Evolutionary conservation across 2,888 invertebrate genomes (phyloP), one percentile per base, ranked within the genome.

Genomic region (Caenorhabditis doughertyi): DNA sequence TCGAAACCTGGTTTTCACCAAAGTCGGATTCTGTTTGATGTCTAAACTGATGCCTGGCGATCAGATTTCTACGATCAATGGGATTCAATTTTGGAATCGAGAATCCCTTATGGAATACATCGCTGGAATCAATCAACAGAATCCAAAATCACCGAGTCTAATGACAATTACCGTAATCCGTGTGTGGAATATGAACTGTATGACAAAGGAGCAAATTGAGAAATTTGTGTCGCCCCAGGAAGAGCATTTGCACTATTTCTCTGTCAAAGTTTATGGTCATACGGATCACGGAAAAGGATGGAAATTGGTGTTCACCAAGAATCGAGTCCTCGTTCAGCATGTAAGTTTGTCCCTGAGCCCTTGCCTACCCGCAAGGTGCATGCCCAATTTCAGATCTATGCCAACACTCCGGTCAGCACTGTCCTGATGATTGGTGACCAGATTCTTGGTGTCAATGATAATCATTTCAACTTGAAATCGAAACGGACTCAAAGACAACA

Each of bases 161-260:
- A 42, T 60, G 27, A 42, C 42, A 16, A 42, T 60, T 32, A 35
- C 32, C 21, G 51, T 65, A 5, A 47, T 65, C 18, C 65, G 65
- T 16, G 65, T 39, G 11, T 65, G 65, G 65, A 65, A 65, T 32
- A 32, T 65, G 35, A 65, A 25, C 9, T 65, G 65, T 21, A 7
- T 51, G 32, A 51, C 51, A 0, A 35, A 35, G 3, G 35, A 23
- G 5, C 65, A 51, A 16, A 2, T 51, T 18, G 51, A 65, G 1
- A 21, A n/a, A 11, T 9, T 58, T 13, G 23, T 21, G 2, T 2
- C 39, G 7, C 51, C 13, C 3, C 11, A 13, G 3, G 65, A 65
- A 35, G 65, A 51, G 23, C 32, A 32, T 18, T 23, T 51, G 7
- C 65, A 65, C 13, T 65, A 65, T 25, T 65, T 65, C 39, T 4